Base-by-base conservation (phyloP, 2,888 invertebrate species). In the Parnassius glacialis region DNA sequence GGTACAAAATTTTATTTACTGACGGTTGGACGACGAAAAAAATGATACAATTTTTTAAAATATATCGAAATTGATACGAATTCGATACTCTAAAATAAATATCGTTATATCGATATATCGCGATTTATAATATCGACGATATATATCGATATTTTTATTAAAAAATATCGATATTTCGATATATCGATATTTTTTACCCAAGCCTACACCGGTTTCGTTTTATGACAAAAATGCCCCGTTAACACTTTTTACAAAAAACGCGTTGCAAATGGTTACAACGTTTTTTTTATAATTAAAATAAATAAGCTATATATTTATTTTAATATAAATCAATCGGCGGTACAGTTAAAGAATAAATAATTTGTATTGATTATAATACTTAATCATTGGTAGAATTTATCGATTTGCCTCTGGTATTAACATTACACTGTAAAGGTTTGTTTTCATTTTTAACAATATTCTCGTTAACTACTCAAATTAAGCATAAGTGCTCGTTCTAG, bases 341-440 rank as follows among this genome's bases (percentile, higher is more conserved):
- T 54, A 55, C 54, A 42, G 60, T 60, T 55, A 60, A 60, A 54
- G 34, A 50, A 55, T 60, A 59, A 59, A 53, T 59, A 45, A 53
- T 20, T 53, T 59, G 55, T 54, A 59, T 54, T 59, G n/a, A 60
- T 55, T 55, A 34, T 25, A 60, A 60, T 60, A 50, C 55, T 55
- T 55, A 59, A 47, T 50, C 53, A 60, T 55, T 55, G 55, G 54
- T 43, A 44, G 34, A 43, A 55, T 55, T 60, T 50, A 55, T 55
- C 55, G 50, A 44, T 60, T 60, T 55, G 55, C 54, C 54, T 59
- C 59, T 52, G 59, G 59, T 43, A 54, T 59, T 59, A 54, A 59
- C 54, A 54, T 43, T 44, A 53, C 13, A n/a, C 42, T 53, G 11
- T 59, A 47, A 59, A 59, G 53, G 12, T 9, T 1, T 47, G 41